A percentile compares a stretch with the other conserved stretches of the same genome.
phyloP scores from a whole-genome alignment of 64 coral and sea anemone species.

The Catalaphyllia jardinei region DNA sequence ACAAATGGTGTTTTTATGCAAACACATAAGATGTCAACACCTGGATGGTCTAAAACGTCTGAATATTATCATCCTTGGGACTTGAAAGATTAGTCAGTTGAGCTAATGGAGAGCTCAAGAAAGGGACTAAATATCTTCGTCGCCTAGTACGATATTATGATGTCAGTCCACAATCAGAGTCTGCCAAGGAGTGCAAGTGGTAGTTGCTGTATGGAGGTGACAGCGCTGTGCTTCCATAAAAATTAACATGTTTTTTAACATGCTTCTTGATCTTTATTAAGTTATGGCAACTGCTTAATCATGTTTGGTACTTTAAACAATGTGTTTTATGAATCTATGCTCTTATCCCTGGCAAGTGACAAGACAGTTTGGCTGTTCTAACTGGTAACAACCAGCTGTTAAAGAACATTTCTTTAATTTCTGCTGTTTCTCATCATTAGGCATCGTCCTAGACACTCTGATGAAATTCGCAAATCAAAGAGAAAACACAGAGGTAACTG shows the following conservation, averaged over 20 bases:
- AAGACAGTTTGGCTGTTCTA: not conserved
- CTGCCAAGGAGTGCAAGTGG: conserved; percentile 28
- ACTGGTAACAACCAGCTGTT: not conserved
- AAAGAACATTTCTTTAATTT: not conserved
- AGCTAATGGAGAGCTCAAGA: not conserved
- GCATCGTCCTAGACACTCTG: conserved; percentile 36
- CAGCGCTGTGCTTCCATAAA: conserved; percentile 26
- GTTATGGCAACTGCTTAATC: not conserved
- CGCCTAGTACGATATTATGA: conserved; percentile 31
- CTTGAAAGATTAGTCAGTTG: conserved; percentile 32
- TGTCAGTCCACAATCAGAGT: conserved; percentile 18
- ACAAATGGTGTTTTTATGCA: not conserved
- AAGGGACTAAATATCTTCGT: conserved; percentile 22
- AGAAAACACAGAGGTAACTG: conserved; percentile 39
- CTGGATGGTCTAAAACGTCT: conserved; percentile 23
- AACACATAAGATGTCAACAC: conserved; percentile 15
- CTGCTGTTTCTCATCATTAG: conserved; percentile 16
- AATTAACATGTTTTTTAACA: not conserved
- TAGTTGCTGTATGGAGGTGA: conserved; percentile 44
- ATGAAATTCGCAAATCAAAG: conserved; percentile 28
- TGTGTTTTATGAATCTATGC: not conserved
- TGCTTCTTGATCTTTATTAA: not conserved
- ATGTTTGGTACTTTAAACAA: not conserved
- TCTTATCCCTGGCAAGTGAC: not conserved
- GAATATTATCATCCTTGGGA: conserved; percentile 24